A percentile compares a stretch with the other conserved stretches of the same genome.
These are phyloP conservation scores for Cinclus mexicanus DNA, from an alignment of 2,113 vertebrate genomes.

Conservation along the genomic window DNA sequence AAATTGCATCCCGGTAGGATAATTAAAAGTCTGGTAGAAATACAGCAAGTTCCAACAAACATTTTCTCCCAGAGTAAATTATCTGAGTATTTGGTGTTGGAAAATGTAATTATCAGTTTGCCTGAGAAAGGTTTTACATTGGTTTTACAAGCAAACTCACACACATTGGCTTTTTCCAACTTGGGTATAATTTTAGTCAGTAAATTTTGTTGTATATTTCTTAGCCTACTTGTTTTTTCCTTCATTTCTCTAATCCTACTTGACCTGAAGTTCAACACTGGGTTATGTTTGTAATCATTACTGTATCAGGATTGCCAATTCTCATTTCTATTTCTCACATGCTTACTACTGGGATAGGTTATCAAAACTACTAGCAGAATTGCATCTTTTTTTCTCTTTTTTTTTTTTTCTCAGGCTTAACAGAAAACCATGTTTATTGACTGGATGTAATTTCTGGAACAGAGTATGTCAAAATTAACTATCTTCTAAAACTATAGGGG, in stretches of 20 bases:
- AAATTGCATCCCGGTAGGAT: conserved; percentile 11
- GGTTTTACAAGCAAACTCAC: not conserved
- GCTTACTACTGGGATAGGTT: not conserved
- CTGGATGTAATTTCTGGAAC: not conserved
- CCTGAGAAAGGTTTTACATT: not conserved
- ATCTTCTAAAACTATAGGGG: not conserved
- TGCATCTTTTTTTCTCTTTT: not conserved
- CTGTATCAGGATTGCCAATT: not conserved
- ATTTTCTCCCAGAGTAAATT: conserved; percentile 4
- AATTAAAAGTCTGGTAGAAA: conserved; percentile 30
- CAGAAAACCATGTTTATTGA: not conserved
- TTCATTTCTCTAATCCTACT: not conserved
- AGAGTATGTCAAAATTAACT: not conserved
- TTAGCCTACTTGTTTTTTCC: not conserved
- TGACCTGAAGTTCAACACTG: not conserved
- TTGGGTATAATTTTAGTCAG: not conserved
- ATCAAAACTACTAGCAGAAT: not conserved
- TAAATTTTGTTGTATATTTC: not conserved
- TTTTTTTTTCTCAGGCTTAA: not conserved
- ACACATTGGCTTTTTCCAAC: not conserved
- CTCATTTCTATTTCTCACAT: not conserved
- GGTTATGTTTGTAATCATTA: not conserved
- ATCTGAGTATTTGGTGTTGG: not conserved
- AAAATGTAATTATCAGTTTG: not conserved
- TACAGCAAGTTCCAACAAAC: conserved; percentile 1